Base-by-base conservation (phyloP, 2,888 invertebrate genomes). In the Nomada ferruginata region DNA sequence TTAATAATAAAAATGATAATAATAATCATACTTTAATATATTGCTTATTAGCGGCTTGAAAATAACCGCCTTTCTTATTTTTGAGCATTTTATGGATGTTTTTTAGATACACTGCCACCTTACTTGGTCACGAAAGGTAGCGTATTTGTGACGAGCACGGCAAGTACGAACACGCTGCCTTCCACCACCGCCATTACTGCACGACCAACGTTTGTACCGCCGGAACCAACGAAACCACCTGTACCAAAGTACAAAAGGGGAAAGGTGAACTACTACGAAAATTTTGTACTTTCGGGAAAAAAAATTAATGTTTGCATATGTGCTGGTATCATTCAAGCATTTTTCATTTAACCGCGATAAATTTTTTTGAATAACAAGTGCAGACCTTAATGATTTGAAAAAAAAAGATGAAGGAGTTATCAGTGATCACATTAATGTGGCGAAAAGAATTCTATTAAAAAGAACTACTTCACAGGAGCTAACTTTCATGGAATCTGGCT, bases 401-500 rank as follows among this genome's bases (percentile, higher is more conserved):
- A 2, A 23, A 13, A 23, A 57, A 2, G 10, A 4, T 13, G 1
- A 36, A 36, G 0, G 7, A 36, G 36, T 36, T 36, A 36, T 36
- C 36, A 36, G 7, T 36, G 36, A 36, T 7, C 7, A 7, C 36
- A 5, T 36, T 36, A 36, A 36, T 7, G 7, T 0, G 36, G 36
- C 5, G 0, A 36, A 2, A 4, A n/a, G 11, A 18, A 64, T 1
- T 20, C 15, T 7, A 66, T 11, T 18, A 15, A 10, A 63, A 23
- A 23, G 4, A 61, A 69, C 44, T 60, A 4, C 50, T 79, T 36
- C 26, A 9, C 47, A 97, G 86, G 97, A 97, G 92, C 94, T 98
- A 64, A 97, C 97, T 0, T 97, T 98, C 92, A 97, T 97, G 89
- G 97, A 97, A 94, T 97, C 97, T 5, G 97, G 97, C 1, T 96